A percentile compares a stretch with the other conserved stretches of the same genome.
Evolutionary conservation across 2,797 vertebrate genomes (phyloP).

Genomic region (Prionace glauca): DNA sequence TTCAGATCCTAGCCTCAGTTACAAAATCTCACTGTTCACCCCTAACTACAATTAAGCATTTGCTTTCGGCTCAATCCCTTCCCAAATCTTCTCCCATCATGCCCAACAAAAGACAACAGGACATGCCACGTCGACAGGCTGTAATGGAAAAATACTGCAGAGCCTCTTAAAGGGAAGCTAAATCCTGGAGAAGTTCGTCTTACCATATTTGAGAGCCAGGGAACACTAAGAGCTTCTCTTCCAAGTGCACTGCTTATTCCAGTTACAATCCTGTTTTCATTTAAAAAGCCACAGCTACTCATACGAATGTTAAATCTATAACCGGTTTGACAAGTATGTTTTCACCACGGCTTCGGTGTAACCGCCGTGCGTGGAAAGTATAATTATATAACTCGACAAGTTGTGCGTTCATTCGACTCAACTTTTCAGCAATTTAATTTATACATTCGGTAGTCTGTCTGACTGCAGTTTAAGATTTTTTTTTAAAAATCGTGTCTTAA

Average conservation of each 20-base stretch:
- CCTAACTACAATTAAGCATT: neutral
- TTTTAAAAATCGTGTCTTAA: neutral
- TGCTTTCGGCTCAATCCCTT: neutral
- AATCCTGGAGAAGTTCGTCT: too few species aligned
- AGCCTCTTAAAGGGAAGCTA: neutral
- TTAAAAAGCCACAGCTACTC: neutral
- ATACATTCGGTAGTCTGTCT: neutral
- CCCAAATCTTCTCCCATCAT: neutral
- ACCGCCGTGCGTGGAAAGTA: too few species aligned
- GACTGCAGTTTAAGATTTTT: neutral
- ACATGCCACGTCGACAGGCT: slow-evolving; percentile 28
- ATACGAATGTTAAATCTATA: neutral
- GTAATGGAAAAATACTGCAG: slow-evolving; percentile 35
- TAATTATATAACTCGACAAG: neutral
- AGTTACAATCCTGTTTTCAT: neutral
- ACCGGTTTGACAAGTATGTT: neutral
- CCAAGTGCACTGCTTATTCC: neutral
- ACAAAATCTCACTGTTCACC: neutral
- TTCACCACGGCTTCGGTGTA: neutral
- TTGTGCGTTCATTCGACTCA: neutral
- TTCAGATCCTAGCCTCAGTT: neutral
- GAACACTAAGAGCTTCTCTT: neutral
- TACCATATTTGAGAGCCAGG: neutral
- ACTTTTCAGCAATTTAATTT: neutral
- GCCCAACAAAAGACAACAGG: neutral